Percentiles rank a stretch among this genome's conserved stretches.
Evolutionary conservation across 2,797 vertebrate genomes (phyloP).

Genomic region (Falco peregrinus): DNA sequence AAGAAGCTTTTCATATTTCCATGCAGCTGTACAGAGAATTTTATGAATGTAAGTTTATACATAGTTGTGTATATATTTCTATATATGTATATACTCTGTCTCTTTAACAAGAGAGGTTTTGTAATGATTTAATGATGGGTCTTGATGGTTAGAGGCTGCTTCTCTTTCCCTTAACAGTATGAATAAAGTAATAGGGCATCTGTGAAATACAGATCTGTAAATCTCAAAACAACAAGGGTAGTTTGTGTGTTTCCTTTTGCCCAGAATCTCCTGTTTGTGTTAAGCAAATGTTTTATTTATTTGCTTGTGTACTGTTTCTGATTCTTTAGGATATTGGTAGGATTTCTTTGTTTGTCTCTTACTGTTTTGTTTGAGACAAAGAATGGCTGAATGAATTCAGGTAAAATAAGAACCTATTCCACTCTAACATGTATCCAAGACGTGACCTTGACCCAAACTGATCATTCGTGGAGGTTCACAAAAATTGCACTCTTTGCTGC

Average conservation of each 20-base stretch:
- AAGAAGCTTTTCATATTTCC: neutral
- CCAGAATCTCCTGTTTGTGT: slow-evolving; percentile 65
- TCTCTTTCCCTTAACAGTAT: slow-evolving; percentile 62
- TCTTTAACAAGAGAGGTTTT: slow-evolving; percentile 56
- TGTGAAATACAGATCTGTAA: slow-evolving; percentile 65
- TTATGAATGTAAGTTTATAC: neutral
- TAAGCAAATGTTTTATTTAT: slow-evolving; percentile 71
- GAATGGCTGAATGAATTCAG: neutral
- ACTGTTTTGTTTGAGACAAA: neutral
- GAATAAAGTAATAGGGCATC: slow-evolving; percentile 72
- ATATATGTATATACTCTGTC: neutral
- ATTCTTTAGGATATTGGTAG: neutral
- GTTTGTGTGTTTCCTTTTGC: slow-evolving; percentile 65
- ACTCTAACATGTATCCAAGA: neutral
- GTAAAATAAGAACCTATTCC: neutral
- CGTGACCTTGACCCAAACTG: neutral
- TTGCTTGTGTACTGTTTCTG: slow-evolving; percentile 19
- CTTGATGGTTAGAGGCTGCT: slow-evolving; percentile 61
- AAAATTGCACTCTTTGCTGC: neutral
- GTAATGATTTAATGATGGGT: slow-evolving; percentile 70
- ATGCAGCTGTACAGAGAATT: neutral
- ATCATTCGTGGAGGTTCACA: neutral
- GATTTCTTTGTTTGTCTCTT: neutral
- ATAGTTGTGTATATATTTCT: neutral
- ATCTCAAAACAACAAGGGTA: slow-evolving; percentile 66